Percentiles rank a stretch among this genome's conserved stretches.
Evolutionary conservation across 2,888 invertebrate species (phyloP).

Genomic region (Stenichneumon culpator): DNA sequence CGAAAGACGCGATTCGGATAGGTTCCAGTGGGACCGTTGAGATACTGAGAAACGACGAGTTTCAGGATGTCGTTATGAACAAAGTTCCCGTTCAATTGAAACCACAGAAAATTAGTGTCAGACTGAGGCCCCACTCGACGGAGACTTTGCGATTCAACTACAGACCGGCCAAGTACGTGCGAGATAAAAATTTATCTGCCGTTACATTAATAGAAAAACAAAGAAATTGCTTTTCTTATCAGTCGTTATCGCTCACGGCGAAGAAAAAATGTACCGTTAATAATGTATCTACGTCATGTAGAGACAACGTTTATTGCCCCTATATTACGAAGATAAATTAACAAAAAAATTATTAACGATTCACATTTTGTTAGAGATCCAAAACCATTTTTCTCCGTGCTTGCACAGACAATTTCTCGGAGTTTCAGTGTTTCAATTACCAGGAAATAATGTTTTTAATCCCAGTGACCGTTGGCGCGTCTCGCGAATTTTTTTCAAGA

Average conservation of each 20-base stretch:
- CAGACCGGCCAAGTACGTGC: conserved; percentile 87
- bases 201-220: background rate
- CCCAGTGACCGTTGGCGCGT: conserved; percentile 21
- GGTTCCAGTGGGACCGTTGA: conserved; percentile 62
- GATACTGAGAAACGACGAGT: conserved; percentile 81
- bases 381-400: background rate
- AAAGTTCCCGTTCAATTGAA: conserved; percentile 88
- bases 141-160: conserved; percentile 89
- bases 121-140: conserved; percentile 88
- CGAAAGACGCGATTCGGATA: conserved; percentile 66
- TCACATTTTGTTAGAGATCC: too few species aligned
- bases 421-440: background rate
- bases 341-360: too few species aligned
- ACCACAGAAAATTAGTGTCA: conserved; percentile 88
- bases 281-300: too few species aligned
- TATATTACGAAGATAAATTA: too few species aligned
- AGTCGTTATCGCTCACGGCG: too few species aligned
- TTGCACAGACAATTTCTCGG: background rate
- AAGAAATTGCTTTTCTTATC: background rate
- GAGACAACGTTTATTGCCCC: too few species aligned
- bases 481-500: background rate
- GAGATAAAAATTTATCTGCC: background rate
- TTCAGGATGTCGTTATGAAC: conserved; percentile 86
- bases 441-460: background rate
- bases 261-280: too few species aligned